phyloP scores from a whole-genome alignment of 2,797 vertebrate species.

The Myoxocephalus aenaeus region DNA sequence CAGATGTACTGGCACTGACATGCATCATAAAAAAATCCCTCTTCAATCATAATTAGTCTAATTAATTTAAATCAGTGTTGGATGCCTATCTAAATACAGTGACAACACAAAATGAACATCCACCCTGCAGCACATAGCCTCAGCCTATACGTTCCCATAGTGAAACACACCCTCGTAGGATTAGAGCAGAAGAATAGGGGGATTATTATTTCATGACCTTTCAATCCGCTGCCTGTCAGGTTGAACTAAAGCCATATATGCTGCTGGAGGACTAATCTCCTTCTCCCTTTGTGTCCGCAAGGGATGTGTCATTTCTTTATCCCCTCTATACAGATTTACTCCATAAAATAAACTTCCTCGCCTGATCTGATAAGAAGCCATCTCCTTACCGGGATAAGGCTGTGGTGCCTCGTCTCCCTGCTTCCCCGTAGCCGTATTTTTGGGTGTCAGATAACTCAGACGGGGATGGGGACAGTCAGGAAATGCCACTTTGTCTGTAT shows the following conservation, averaged over 20 bases:
- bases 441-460: conserved; percentile 82
- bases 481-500: conserved; percentile 84
- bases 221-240: conserved; percentile 85
- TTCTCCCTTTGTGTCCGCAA: conserved; percentile 82
- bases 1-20: conserved; percentile 83
- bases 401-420: conserved; percentile 70
- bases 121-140: conserved; percentile 74
- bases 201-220: conserved; percentile 87
- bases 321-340: conserved; percentile 85
- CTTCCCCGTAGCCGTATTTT: conserved; percentile 75
- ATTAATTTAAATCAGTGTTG: conserved; percentile 82
- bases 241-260: conserved; percentile 86
- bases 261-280: conserved; percentile 85
- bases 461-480: conserved; percentile 80
- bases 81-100: conserved; percentile 81
- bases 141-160: conserved; percentile 80
- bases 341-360: conserved; percentile 86
- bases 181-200: conserved; percentile 82
- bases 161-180: conserved; percentile 84
- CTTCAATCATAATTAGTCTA: conserved; percentile 83
- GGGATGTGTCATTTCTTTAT: conserved; percentile 86
- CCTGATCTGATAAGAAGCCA: conserved; percentile 83
- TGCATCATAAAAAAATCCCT: conserved; percentile 81
- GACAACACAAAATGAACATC: conserved; percentile 80
- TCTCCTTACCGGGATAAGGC: conserved; percentile 82